These are phyloP conservation scores for Tor tambroides DNA, from an alignment of 2,113 vertebrate species.

Conservation along the genomic window DNA sequence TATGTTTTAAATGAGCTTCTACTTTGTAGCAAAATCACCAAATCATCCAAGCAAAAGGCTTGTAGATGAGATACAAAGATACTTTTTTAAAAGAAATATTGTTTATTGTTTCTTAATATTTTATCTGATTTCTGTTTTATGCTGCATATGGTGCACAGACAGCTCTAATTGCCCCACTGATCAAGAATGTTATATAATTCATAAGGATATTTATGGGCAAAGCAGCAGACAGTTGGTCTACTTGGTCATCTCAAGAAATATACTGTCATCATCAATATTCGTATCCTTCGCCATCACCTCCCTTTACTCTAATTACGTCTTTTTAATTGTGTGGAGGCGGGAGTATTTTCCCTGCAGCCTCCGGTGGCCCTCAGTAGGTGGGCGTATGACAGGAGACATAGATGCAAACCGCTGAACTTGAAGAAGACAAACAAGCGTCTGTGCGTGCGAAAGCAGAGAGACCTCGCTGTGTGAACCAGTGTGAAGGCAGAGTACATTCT, in stretches of 20 bases:
- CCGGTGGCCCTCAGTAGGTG: neutral
- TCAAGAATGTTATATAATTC: neutral
- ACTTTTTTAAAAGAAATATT: neutral
- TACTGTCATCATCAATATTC: slow-evolving; percentile 12
- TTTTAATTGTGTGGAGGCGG: slow-evolving; percentile 42
- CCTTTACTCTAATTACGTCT: slow-evolving; percentile 27
- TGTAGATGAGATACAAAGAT: neutral
- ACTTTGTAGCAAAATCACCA: neutral
- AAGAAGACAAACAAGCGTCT: slow-evolving; percentile 24
- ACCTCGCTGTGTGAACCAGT: neutral
- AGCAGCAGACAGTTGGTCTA: neutral
- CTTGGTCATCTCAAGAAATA: slow-evolving; percentile 19
- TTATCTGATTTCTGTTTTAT: neutral
- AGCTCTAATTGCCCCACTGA: neutral
- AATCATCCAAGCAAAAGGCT: neutral
- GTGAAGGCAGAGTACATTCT: neutral
- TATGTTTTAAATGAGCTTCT: neutral
- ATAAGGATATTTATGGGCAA: slow-evolving; percentile 6
- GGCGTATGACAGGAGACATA: neutral
- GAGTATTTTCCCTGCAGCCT: slow-evolving; percentile 12
- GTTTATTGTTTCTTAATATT: neutral
- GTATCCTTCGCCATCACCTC: neutral
- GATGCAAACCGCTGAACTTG: slow-evolving; percentile 9
- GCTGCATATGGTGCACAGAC: neutral
- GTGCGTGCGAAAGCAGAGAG: neutral